Percentiles rank a stretch among this genome's conserved stretches.
Evolutionary conservation across 2,888 invertebrate genomes (phyloP).

Genomic region (Aspidapion aeneum): DNA sequence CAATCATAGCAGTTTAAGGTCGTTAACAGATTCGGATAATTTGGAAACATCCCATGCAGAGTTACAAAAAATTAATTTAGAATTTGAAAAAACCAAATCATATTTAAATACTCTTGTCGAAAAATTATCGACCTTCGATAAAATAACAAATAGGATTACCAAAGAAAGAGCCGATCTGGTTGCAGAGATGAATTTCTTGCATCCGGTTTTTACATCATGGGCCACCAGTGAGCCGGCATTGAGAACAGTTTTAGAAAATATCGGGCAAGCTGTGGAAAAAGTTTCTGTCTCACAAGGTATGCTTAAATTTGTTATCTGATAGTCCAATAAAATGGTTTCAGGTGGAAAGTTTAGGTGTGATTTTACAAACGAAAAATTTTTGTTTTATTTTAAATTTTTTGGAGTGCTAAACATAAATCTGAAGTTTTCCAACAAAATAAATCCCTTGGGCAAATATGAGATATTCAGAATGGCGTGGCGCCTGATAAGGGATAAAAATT

Average conservation of each 20-base stretch:
- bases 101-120: constrained; percentile 60
- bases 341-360: too few relatives aligned
- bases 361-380: too few relatives aligned
- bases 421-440: too few relatives aligned
- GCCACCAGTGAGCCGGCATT: constrained; percentile 56
- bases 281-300: constrained; percentile 50
- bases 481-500: too few relatives aligned
- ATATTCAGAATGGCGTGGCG: too few relatives aligned
- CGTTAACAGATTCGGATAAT: constrained; percentile 29
- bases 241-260: constrained; percentile 46
- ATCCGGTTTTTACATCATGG: constrained; percentile 61
- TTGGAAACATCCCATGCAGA: constrained; percentile 42
- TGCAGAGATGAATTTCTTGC: constrained; percentile 55
- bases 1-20: constrained; percentile 16
- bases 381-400: too few relatives aligned
- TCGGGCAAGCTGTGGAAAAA: constrained; percentile 50
- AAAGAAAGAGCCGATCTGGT: constrained; percentile 60
- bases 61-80: constrained; percentile 56
- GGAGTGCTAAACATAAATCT: too few relatives aligned
- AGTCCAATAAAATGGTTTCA: too few relatives aligned
- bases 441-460: too few relatives aligned
- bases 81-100: constrained; percentile 60
- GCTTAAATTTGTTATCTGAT: too few relatives aligned
- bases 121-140: constrained; percentile 60
- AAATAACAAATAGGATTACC: constrained; percentile 60